A percentile compares a stretch with the other conserved stretches of the same genome.
Evolutionary conservation across 2,113 vertebrate genomes (phyloP).

Genomic region (Machaerirhynchus nigripectus): DNA sequence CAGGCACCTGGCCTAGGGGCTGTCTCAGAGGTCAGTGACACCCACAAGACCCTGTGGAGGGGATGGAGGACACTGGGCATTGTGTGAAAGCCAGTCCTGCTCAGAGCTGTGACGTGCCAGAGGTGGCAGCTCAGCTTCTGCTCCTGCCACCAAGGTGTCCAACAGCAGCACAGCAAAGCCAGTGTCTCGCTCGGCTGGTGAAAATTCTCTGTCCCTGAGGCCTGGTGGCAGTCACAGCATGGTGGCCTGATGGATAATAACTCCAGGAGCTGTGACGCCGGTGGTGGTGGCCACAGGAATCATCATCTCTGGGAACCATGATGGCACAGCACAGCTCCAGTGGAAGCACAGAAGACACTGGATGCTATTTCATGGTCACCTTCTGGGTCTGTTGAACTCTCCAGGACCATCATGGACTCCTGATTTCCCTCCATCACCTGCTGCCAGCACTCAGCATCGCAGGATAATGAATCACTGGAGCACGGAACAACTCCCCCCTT

Average conservation of each 20-base stretch:
- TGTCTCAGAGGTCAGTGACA: background rate
- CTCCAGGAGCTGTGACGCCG: rapidly evolving
- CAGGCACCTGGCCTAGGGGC: background rate
- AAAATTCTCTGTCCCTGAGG: background rate
- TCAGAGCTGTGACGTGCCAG: background rate
- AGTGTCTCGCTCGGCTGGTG: background rate
- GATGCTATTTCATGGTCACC: background rate
- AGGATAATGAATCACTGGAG: background rate
- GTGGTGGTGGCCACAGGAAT: background rate
- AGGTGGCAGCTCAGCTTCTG: background rate
- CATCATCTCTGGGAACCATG: rapidly evolving
- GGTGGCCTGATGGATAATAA: background rate
- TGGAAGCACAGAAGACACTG: background rate
- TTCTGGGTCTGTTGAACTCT: background rate
- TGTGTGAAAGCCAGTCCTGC: background rate
- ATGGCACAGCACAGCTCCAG: background rate
- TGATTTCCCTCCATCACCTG: background rate
- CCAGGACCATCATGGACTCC: background rate
- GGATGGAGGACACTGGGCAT: background rate
- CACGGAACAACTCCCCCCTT: background rate
- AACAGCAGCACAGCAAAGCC: background rate
- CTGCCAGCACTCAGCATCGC: rapidly evolving
- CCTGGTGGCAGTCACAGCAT: rapidly evolving
- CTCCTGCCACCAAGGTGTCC: background rate
- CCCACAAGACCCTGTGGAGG: background rate